Base-by-base conservation (phyloP, 23 tunicate genomes). In the Trididemnum nubilum region DNA sequence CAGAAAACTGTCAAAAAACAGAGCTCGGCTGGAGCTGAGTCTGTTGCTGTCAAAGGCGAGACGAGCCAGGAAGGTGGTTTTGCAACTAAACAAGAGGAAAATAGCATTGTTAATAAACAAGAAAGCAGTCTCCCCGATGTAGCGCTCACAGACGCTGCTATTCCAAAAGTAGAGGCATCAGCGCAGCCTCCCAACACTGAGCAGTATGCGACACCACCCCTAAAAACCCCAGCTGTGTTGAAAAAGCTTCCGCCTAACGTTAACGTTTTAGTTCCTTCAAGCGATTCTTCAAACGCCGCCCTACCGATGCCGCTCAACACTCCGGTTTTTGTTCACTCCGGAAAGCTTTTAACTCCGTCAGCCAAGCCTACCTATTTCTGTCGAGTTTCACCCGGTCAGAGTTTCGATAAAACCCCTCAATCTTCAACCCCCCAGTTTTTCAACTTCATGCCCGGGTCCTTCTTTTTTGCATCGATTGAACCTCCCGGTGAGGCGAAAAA, bases 261-360 rank as follows among this genome's bases (percentile, higher is more conserved):
- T 25, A 73, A 38, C 15, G 33, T 73, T 2, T 2, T n/a, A 26
- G 30, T 38, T n/a, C 57, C 78, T 30, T n/a, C 85, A 5, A 37
- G 51, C 33, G 72, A 64, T n/a, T 28, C 33, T 31, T 1, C 29
- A 1, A 36, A 33, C 15, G 25, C 49, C 0, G 82, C 88, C 35
- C 33, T 65, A 0, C 75, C 38, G 33, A 4, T 38, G 57, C 78
- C 29, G 27, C 84, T 91, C 35, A 91, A 91, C 73, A 91, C 97
- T 52, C 97, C 97, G 0, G 86, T 91, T 51, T 85, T 91, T n/a
- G 21, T 91, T 9, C 97, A 81, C 26, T 81, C 90, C 0, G 87
- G 70, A 25, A 65, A 65, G 24, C 36, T 83, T 29, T 50, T 82
- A 67, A 70, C 86, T 27, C 85, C 85, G n/a, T 79, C 83, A 1